Base-by-base conservation (phyloP, 2,888 invertebrate genomes). In the Eupithecia dodoneata region DNA sequence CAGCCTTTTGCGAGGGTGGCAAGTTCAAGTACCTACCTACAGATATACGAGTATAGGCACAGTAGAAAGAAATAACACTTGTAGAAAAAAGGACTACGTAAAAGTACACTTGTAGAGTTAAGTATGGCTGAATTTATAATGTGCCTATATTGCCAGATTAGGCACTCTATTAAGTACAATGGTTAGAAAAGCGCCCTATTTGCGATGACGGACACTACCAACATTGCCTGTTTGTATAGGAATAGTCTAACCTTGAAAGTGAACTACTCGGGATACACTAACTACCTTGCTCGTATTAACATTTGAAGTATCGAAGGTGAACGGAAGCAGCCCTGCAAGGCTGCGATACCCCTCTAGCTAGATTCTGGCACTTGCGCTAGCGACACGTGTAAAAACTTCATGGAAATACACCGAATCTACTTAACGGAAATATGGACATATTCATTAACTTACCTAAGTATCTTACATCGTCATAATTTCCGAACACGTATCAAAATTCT, bases 401-500 rank as follows among this genome's bases (percentile, higher is more conserved):
- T 4, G 18, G 47, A 47, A 70, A 70, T 70, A 70, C 63, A 55
- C 63, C 72, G 77, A 80, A 74, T 76, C 73, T 75, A 77, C 42
- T 73, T 73, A 75, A 74, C 74, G 45, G 74, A 76, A 79, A 85
- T 86, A 88, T 87, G 87, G 88, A 91, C 89, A 85, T 85, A 79
- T 82, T 70, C 83, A 83, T 85, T 84, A 81, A 83, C 82, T 83
- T 80, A 83, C 80, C 82, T 88, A 73, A 15, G n/a, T 74, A 89
- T 86, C 83, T 86, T 85, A 86, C 81, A 84, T 79, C 80, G 82
- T 79, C 80, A 82, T 81, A 83, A 71, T 82, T 85, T 86, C 87
- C 87, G 87, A 87, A 88, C 80, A 80, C 81, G 92, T 93, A 93
- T 92, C 91, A 92, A 92, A 93, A 92, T 86, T 88, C 88, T 88